Conservation (phyloP, 1,140 invertebrate species). For the Meloidogyne exigua region DNA sequence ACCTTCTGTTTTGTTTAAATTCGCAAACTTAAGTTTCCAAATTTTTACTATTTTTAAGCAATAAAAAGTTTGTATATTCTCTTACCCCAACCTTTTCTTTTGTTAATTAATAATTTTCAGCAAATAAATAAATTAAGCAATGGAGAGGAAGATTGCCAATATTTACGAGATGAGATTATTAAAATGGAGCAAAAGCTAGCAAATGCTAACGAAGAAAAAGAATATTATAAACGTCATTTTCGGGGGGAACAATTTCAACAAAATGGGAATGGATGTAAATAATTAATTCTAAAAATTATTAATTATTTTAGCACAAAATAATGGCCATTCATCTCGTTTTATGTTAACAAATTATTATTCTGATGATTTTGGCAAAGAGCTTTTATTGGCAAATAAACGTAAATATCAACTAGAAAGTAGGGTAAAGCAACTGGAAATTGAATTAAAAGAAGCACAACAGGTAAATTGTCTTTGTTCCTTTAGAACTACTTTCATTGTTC, state of each 20-base stretch:
- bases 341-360: conserved; percentile 3
- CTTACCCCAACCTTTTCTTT: too few species aligned
- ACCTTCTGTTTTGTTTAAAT: too few species aligned
- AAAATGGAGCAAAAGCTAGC: conserved; percentile 30
- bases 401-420: conserved; percentile 38
- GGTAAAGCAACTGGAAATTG: conserved; percentile 30
- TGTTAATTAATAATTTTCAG: not conserved
- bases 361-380: conserved; percentile 39
- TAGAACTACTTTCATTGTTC: too few species aligned
- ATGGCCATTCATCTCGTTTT: conserved; percentile 18
- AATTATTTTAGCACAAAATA: conserved; percentile 15
- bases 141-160: not conserved
- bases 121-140: not conserved
- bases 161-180: conserved; percentile 10
- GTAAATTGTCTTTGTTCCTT: too few species aligned
- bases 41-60: too few species aligned
- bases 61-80: too few species aligned
- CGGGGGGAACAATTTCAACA: conserved; percentile 5
- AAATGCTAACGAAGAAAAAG: conserved; percentile 31
- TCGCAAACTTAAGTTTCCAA: too few species aligned
- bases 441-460: conserved; percentile 28
- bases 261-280: conserved; percentile 10
- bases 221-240: conserved; percentile 36
- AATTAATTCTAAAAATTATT: not conserved
- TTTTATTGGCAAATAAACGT: conserved; percentile 40